Evolutionary conservation across 53 echinoderm and acorn worm species (phyloP).

Genomic region (Glandiceps talaboti): DNA sequence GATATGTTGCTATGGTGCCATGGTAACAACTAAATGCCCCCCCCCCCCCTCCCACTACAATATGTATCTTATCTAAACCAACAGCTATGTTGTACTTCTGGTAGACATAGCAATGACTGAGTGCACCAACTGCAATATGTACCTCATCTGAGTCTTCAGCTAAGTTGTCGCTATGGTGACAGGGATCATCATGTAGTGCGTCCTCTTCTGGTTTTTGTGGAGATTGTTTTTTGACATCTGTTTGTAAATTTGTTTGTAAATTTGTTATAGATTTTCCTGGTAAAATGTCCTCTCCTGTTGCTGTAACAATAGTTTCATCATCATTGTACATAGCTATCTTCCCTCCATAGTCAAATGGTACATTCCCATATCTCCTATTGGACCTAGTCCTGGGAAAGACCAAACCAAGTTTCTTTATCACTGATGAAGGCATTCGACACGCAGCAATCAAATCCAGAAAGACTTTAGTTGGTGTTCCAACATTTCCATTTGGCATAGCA

Average conservation of each 20-base stretch:
- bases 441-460: constrained; percentile 52
- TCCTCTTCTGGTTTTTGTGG: background rate
- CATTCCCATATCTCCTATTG: constrained; percentile 77
- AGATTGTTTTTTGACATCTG: background rate
- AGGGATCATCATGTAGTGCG: too few relatives aligned
- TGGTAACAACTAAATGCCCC: too few relatives aligned
- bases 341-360: constrained; percentile 51
- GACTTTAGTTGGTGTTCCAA: constrained; percentile 69
- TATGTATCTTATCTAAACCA: too few relatives aligned
- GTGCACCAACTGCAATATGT: too few relatives aligned
- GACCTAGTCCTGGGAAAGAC: constrained; percentile 57
- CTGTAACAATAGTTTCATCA: constrained; percentile 28
- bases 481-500: constrained; percentile 89
- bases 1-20: too few relatives aligned
- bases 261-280: too few relatives aligned
- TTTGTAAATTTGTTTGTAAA: too few relatives aligned
- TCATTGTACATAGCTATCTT: constrained; percentile 6
- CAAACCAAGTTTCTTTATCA: constrained; percentile 69
- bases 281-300: constrained; percentile 53
- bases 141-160: too few relatives aligned
- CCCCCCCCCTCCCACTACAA: too few relatives aligned
- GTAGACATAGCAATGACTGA: too few relatives aligned
- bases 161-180: too few relatives aligned
- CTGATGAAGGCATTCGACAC: constrained; percentile 58
- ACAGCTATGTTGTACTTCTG: too few relatives aligned